Evolutionary conservation across 2,797 vertebrate genomes (phyloP).

Genomic region (Sternarchorhynchus goeldii): DNA sequence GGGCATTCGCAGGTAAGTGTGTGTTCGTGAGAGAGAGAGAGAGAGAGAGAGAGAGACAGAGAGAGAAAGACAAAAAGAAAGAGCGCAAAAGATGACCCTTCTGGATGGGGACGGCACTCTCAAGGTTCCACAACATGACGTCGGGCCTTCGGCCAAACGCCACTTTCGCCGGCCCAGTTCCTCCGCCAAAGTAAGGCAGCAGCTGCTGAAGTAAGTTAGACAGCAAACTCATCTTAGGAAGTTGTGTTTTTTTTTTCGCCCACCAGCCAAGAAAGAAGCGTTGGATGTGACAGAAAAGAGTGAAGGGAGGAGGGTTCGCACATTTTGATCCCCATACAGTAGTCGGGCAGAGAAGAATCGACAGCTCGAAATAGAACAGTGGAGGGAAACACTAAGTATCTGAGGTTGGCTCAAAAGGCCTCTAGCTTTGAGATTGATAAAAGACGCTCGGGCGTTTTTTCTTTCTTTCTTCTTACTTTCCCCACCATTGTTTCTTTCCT

Average conservation of each 20-base stretch:
- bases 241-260: slow-evolving; percentile 39
- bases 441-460: slow-evolving; percentile 39
- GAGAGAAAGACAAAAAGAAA: neutral
- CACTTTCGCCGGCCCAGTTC: neutral
- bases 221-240: slow-evolving; percentile 51
- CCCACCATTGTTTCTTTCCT: slow-evolving; percentile 36
- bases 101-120: slow-evolving; percentile 7
- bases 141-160: slow-evolving; percentile 22
- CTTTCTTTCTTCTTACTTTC: slow-evolving; percentile 6
- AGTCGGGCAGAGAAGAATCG: slow-evolving; percentile 76
- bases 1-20: too few relatives aligned
- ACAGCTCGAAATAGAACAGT: slow-evolving; percentile 77
- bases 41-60: slow-evolving; percentile 3
- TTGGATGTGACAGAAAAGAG: slow-evolving; percentile 39
- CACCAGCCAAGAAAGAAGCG: slow-evolving; percentile 47
- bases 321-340: slow-evolving; percentile 74
- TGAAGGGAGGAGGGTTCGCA: slow-evolving; percentile 68
- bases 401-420: slow-evolving; percentile 80
- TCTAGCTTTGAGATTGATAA: slow-evolving; percentile 80
- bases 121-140: slow-evolving; percentile 15
- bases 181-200: slow-evolving; percentile 30
- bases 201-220: slow-evolving; percentile 47
- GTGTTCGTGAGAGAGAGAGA: too few relatives aligned
- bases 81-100: neutral
- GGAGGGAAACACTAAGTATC: slow-evolving; percentile 79